Evolutionary conservation across 2,888 invertebrate species (phyloP), one percentile per base, ranked within the genome.

Genomic region (Halictus quadricinctus): DNA sequence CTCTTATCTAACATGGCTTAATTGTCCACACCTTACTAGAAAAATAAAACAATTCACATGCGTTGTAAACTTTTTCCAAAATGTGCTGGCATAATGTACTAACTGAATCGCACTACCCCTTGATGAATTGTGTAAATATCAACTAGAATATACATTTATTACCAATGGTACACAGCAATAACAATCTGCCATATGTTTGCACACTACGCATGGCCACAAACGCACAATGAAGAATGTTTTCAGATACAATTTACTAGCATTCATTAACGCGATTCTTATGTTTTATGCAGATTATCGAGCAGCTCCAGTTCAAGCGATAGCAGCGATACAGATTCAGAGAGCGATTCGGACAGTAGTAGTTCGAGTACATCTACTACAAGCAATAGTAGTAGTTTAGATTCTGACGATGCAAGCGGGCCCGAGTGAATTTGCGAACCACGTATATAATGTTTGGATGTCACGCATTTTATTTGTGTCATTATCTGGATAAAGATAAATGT

Each of bases 351-450:
- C 70, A 87, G 77, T 64, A 88, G 78, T 69, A 76, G 81, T 64
- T 81, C 86, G 0, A 92, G 86, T 77, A 90, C 88, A 72, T 91
- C 87, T 76, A 88, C 85, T 69, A 86, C 84, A 13, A 88, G 85
- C 21, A 88, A 88, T 4, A 90, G 82, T 36, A 90, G 81, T 70
- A 89, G 85, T 79, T 84, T 93, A n/a, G 94, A 93, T 80, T 94
- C 93, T 3, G 93, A 94, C 64, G 93, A 94, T 79, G 50, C 82
- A 41, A 90, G 87, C 48, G 90, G 90, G 46, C 76, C 87, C 21
- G 87, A 91, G 75, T 79, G 72, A 84, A 69, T 66, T 4, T n/a
- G 5, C 58, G 46, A 72, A 15, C 10, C 29, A 5, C 18, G 7
- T 29, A n/a, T 36, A 66, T 46, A 43, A 58, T 46, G 18, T 58